Base-by-base conservation (phyloP, 2,797 vertebrate species). In the Fratercula arctica region DNA sequence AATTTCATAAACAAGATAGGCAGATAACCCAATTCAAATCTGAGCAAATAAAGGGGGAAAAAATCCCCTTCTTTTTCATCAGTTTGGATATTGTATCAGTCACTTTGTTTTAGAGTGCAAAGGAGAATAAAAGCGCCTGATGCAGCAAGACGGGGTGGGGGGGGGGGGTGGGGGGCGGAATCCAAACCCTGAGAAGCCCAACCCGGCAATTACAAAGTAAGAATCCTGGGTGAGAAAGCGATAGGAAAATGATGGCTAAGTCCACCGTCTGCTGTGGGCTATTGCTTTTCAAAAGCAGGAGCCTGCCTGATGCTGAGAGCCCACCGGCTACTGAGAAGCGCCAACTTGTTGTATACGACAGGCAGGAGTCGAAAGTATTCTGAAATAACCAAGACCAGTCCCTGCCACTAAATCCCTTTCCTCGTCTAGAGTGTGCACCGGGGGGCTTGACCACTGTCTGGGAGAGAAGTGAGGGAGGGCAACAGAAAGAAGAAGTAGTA, bases 1-100 rank as follows among this genome's bases (percentile, higher is more conserved):
- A 98, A 97, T 97, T 97, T 97, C 96, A 98, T 97, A 97, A 98
- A 98, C 97, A 98, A 98, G 98, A 98, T 97, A 97, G 98, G 98
- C 97, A 98, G 98, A 98, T 98, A 98, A 98, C 98, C 98, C 97
- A 97, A 96, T 97, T 98, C 97, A 91, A 97, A 97, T 86, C 29
- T 76, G 51, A 97, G 96, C 97, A 98, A 98, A 98, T 98, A 98
- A 96, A 97, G 96, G 87, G 68, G 56, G 16, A 0, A 39, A 76
- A 53, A 80, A 95, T 83, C 28, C 91, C 94, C 76, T 96, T 96
- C 83, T 96, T 97, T 96, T 94, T 91, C 91, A 97, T 97, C 93
- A 66, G 85, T 97, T 89, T 97, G 87, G 97, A 95, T 98, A 97
- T 97, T 97, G 96, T 98, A 98, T 98, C 97, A 97, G 97, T 95